Base-by-base conservation (phyloP, 2,113 vertebrate genomes). In the Melanotaenia duboulayi region DNA sequence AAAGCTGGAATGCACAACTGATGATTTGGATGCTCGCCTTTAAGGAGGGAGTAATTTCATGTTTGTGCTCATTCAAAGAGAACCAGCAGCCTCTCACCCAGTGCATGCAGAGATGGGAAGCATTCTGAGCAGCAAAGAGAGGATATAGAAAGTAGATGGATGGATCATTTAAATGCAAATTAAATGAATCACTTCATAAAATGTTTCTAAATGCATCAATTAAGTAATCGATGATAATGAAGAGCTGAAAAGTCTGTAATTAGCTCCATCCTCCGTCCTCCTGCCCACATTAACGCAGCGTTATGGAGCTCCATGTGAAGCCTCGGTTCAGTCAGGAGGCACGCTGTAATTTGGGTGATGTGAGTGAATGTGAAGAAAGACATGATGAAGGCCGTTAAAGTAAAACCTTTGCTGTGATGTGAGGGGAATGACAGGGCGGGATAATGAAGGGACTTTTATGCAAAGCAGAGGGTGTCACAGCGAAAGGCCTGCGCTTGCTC, bases 401-500 rank as follows among this genome's bases (percentile, higher is more conserved):
- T 42, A 37, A 73, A 79, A 20, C 20, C 28, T 40, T 49, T 2
- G 4, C 71, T 72, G 80, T 57, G 81, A 54, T 61, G 64, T 11
- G 51, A 63, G 71, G 22, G 67, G 69, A 71, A 72, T n/a, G 71
- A 74, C n/a, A 65, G 60, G 84, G 82, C 22, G 78, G 84, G 71
- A 62, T 84, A 84, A 89, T 84, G 74, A 84, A 71, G 80, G 76
- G 81, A 71, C 68, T 79, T 81, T 77, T 78, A 86, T 85, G 80
- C 77, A 76, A 81, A 83, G 72, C 23, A 14, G 56, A 55, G 71
- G 40, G 74, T 71, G 79, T 86, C 77, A 71, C 57, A 66, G 78
- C 55, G 14, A 74, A 73, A 60, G 76, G 44, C 67, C 55, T 20
- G 24, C 4, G 23, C 75, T 50, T 24, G n/a, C 74, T 81, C 60